Conservation (phyloP, 2,888 invertebrate genomes). For the Acleris cristana region DNA sequence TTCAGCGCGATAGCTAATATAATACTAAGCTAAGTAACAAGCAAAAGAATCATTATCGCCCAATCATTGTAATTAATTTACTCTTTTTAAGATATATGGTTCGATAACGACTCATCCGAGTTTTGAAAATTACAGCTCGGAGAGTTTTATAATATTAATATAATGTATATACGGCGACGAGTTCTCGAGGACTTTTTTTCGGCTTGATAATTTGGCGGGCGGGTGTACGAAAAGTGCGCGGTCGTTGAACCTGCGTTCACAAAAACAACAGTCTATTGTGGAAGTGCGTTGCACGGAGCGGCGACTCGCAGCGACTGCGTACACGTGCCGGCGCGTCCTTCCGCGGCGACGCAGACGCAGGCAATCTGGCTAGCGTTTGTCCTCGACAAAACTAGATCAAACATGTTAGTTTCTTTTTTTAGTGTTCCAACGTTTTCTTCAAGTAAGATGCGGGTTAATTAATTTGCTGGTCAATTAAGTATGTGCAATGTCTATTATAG, state of each 20-base stretch:
- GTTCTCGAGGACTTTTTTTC: constrained; percentile 42
- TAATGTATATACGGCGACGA: constrained; percentile 42
- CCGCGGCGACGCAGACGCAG: constrained; percentile 12
- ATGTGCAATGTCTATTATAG: no score
- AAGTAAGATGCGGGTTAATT: no score
- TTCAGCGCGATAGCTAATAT: constrained; percentile 9
- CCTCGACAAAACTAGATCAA: constrained; percentile 16
- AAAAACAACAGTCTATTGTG: constrained; percentile 72
- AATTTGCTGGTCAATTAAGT: no score
- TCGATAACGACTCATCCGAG: constrained; percentile 5
- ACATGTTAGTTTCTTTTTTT: not conserved
- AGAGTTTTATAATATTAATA: constrained; percentile 44
- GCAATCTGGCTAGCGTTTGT: constrained; percentile 27
- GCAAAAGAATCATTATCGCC: constrained; percentile 22
- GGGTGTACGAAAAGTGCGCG: constrained; percentile 66
- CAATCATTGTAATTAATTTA: constrained; percentile 36
- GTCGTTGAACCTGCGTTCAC: constrained; percentile 61
- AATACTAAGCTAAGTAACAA: constrained; percentile 13
- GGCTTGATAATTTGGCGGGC: constrained; percentile 56
- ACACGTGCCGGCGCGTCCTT: constrained; percentile 31
- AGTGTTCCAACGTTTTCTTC: no score
- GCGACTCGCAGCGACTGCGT: constrained; percentile 31
- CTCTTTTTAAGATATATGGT: constrained; percentile 19
- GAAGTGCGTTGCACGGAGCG: constrained; percentile 59
- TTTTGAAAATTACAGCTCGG: constrained; percentile 18